Evolutionary conservation across 2,797 vertebrate species (phyloP).

Genomic region (Petrocephalus schoutedeni): DNA sequence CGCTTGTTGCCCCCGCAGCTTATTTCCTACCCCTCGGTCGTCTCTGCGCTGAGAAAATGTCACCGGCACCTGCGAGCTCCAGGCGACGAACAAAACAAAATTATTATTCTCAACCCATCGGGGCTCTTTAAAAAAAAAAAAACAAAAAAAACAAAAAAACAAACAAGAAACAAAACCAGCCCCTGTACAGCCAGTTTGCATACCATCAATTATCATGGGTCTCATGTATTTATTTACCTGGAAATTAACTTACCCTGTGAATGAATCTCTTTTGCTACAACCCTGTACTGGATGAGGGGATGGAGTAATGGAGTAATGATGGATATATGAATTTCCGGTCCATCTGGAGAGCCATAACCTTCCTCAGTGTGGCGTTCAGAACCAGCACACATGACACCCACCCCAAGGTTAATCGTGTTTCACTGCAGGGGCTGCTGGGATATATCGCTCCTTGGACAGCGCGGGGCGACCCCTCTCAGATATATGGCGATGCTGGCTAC

Average conservation of each 20-base stretch:
- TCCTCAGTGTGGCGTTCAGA: background rate
- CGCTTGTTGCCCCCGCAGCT: conserved; percentile 33
- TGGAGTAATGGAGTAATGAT: background rate
- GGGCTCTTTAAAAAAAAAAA: conserved; percentile 31
- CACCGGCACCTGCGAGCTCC: conserved; percentile 58
- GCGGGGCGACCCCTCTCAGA: conserved; percentile 48
- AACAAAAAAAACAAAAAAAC: background rate
- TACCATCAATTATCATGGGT: background rate
- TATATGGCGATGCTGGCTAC: conserved; percentile 50
- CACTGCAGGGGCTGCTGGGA: background rate
- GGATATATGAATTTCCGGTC: background rate
- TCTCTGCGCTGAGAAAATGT: conserved; percentile 60
- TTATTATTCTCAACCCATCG: conserved; percentile 50
- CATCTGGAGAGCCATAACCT: background rate
- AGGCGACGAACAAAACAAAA: conserved; percentile 54
- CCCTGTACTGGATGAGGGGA: background rate
- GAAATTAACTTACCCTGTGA: background rate
- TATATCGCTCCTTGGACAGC: background rate
- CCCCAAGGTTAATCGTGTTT: background rate
- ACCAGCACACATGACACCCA: background rate
- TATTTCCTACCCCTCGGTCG: conserved; percentile 50
- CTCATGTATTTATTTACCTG: background rate
- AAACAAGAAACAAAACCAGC: background rate
- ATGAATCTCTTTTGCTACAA: background rate
- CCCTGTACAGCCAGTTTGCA: background rate